Evolutionary conservation across 2,888 invertebrate genomes (phyloP).

Genomic region (Ethmia dodecea): DNA sequence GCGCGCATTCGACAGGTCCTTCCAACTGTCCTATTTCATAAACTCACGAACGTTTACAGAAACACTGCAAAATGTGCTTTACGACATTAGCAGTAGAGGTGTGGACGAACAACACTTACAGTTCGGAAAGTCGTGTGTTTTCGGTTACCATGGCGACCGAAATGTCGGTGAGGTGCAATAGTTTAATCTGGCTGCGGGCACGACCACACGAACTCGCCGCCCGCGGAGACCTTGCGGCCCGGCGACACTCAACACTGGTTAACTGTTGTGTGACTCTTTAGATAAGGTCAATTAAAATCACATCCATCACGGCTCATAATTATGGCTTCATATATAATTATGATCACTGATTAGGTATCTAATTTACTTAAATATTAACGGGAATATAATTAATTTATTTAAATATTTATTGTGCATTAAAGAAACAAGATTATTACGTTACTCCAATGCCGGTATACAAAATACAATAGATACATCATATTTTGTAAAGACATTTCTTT

Average conservation of each 20-base stretch:
- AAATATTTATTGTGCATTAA: too few relatives aligned
- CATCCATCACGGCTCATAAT: too few relatives aligned
- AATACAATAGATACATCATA: too few relatives aligned
- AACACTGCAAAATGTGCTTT: neutral
- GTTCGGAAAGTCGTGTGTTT: constrained; percentile 40
- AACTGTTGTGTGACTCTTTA: neutral
- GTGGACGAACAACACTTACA: too few relatives aligned
- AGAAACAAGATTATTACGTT: too few relatives aligned
- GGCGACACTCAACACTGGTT: constrained; percentile 23
- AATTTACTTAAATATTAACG: too few relatives aligned
- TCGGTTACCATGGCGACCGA: constrained; percentile 64
- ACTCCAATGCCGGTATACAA: too few relatives aligned
- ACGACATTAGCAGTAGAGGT: neutral
- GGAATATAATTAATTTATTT: too few relatives aligned
- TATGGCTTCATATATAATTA: too few relatives aligned
- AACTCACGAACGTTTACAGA: constrained; percentile 28
- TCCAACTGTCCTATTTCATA: constrained; percentile 43
- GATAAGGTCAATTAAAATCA: neutral
- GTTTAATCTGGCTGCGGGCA: constrained; percentile 59
- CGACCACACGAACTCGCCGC: constrained; percentile 61
- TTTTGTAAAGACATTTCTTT: too few relatives aligned
- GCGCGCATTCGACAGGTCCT: constrained; percentile 41
- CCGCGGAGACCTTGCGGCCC: constrained; percentile 47
- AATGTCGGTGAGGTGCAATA: constrained; percentile 64
- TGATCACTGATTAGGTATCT: too few relatives aligned